Conservation (phyloP, 2,888 invertebrate species). For the Thecocarcelia acutangulata region DNA sequence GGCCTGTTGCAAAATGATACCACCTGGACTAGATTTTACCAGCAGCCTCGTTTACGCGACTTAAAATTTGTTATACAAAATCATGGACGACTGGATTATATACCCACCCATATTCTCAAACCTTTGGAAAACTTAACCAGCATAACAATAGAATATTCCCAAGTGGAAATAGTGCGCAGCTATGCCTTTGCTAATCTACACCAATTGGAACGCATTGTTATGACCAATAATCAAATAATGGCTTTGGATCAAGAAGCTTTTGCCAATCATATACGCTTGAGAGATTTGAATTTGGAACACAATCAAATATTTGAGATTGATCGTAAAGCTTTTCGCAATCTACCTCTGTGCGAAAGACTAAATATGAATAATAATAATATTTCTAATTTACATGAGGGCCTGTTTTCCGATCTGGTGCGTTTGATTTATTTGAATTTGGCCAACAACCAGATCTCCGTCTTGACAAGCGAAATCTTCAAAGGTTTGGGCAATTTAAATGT, state of each 20-base stretch:
- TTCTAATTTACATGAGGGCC: slow-evolving; percentile 90
- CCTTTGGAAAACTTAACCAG: slow-evolving; percentile 86
- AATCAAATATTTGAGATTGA: slow-evolving; percentile 89
- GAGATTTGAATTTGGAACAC: slow-evolving; percentile 87
- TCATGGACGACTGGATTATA: slow-evolving; percentile 86
- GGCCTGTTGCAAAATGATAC: slow-evolving; percentile 86
- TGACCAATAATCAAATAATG: slow-evolving; percentile 88
- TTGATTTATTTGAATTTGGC: slow-evolving; percentile 91
- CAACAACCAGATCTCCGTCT: slow-evolving; percentile 87
- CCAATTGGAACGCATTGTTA: slow-evolving; percentile 85
- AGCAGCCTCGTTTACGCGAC: slow-evolving; percentile 87
- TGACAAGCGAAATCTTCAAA: slow-evolving; percentile 89
- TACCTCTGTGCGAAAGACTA: slow-evolving; percentile 88
- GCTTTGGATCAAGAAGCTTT: slow-evolving; percentile 87
- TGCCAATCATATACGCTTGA: slow-evolving; percentile 87
- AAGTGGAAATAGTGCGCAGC: slow-evolving; percentile 86
- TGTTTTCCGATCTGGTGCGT: slow-evolving; percentile 88
- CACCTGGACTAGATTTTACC: slow-evolving; percentile 88
- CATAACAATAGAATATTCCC: slow-evolving; percentile 88
- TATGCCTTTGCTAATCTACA: slow-evolving; percentile 89
- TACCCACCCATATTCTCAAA: slow-evolving; percentile 87
- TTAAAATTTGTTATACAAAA: slow-evolving; percentile 88
- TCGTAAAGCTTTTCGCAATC: slow-evolving; percentile 87
- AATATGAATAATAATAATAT: slow-evolving; percentile 93
- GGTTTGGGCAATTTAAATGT: slow-evolving; percentile 88